These are phyloP conservation scores for Leptinotarsa haldemani DNA, from an alignment of 2,888 invertebrate genomes.

Conservation along the genomic window DNA sequence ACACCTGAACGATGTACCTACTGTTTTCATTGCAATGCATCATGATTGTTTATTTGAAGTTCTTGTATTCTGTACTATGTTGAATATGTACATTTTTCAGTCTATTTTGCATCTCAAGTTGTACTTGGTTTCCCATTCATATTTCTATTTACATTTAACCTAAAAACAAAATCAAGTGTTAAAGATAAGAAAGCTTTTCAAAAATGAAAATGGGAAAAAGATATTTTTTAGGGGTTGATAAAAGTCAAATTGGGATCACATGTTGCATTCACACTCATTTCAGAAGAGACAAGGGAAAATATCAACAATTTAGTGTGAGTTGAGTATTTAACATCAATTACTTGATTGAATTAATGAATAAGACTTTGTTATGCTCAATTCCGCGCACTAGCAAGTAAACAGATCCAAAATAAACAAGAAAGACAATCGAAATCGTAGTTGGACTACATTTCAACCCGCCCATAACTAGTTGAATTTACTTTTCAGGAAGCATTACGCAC, in stretches of 20 bases:
- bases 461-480: conserved; percentile 50
- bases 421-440: conserved; percentile 50
- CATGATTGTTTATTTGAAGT: conserved; percentile 32
- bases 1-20: conserved; percentile 79
- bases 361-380: conserved; percentile 52
- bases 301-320: conserved; percentile 44
- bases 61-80: conserved; percentile 12
- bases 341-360: conserved; percentile 59
- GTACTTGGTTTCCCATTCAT: conserved; percentile 28
- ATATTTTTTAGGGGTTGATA: conserved; percentile 42
- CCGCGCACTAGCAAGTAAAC: conserved; percentile 49
- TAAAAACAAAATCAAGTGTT: conserved; percentile 25
- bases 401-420: conserved; percentile 57
- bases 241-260: conserved; percentile 66
- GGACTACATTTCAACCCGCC: conserved; percentile 55
- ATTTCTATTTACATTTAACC: conserved; percentile 28
- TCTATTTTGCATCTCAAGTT: conserved; percentile 28
- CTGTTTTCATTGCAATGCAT: conserved; percentile 51
- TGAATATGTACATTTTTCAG: conserved; percentile 24
- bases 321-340: conserved; percentile 44
- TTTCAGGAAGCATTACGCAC: conserved; percentile 44
- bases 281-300: conserved; percentile 31
- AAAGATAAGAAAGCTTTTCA: background rate
- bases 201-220: background rate
- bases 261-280: conserved; percentile 59